phyloP scores from a whole-genome alignment of 2,888 invertebrate genomes.

The Hirtodrosophila cameraria region DNA sequence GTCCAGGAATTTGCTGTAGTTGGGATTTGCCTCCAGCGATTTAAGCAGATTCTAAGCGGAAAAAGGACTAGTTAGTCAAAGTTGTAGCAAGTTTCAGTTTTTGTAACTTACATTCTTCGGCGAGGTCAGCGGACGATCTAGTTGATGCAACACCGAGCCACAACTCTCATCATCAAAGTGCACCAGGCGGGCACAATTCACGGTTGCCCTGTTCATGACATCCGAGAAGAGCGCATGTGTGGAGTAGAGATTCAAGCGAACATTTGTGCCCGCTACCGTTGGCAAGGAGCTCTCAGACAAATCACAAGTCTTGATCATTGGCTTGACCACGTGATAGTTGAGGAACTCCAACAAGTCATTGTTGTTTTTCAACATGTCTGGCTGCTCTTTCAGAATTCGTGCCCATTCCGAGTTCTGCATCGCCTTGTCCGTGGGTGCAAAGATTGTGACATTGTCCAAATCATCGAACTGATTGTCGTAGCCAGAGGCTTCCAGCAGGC shows the following conservation, averaged over 20 bases:
- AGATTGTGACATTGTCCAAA: conserved; percentile 86
- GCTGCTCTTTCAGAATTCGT: conserved; percentile 81
- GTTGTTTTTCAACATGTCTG: conserved; percentile 79
- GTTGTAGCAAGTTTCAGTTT: not conserved
- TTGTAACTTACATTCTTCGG: conserved; percentile 75
- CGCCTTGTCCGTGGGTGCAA: conserved; percentile 88
- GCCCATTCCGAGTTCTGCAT: conserved; percentile 85
- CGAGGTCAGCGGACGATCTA: conserved; percentile 86
- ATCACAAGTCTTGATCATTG: conserved; percentile 86
- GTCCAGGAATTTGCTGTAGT: conserved; percentile 83
- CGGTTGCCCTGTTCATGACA: conserved; percentile 87
- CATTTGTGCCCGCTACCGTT: conserved; percentile 84
- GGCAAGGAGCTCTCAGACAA: conserved; percentile 86
- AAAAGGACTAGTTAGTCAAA: not conserved
- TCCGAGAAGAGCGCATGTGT: conserved; percentile 86
- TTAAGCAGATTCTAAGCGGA: conserved; percentile 76
- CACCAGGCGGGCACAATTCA: conserved; percentile 88
- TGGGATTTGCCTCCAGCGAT: conserved; percentile 80
- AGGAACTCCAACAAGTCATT: conserved; percentile 86
- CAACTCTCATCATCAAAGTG: conserved; percentile 88
- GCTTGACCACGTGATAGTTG: conserved; percentile 87
- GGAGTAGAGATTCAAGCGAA: conserved; percentile 87
- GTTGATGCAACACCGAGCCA: conserved; percentile 88
- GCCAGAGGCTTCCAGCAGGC: conserved; percentile 85
- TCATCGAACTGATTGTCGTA: conserved; percentile 86